These are phyloP conservation scores for Amphiprion ocellaris DNA, from an alignment of 2,113 vertebrate genomes.

Conservation along the genomic window DNA sequence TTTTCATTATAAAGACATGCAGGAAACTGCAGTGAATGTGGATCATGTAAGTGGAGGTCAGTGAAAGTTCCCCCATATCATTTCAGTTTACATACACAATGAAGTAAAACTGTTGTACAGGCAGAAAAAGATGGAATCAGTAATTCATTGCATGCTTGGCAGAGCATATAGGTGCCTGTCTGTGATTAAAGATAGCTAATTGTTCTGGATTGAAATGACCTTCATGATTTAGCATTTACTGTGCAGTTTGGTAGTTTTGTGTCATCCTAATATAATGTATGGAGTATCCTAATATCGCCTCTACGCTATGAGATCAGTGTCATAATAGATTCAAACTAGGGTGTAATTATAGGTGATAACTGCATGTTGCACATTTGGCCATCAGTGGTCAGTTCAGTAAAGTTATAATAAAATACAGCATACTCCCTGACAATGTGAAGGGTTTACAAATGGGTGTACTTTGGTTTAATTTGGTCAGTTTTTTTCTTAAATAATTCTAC, in stretches of 20 bases:
- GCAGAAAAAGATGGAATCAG: constrained; percentile 3
- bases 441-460: background rate
- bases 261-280: background rate
- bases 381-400: background rate
- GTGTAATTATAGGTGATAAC: background rate
- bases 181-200: background rate
- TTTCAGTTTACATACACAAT: background rate
- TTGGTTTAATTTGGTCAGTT: background rate
- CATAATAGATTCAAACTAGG: background rate
- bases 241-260: background rate
- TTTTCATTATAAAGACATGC: background rate
- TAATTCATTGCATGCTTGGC: constrained; percentile 36
- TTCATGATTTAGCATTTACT: background rate
- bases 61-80: background rate
- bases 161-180: constrained; percentile 9
- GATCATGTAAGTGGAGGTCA: constrained; percentile 6
- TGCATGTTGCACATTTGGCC: background rate
- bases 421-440: background rate
- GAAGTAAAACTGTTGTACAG: background rate
- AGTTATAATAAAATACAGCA: background rate
- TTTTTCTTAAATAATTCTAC: background rate
- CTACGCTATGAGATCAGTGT: background rate
- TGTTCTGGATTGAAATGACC: constrained; percentile 10
- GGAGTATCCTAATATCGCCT: background rate
- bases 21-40: background rate